These are phyloP conservation scores for Monodelphis domestica DNA, from an alignment of 2,797 vertebrate genomes.

Conservation along the genomic window DNA sequence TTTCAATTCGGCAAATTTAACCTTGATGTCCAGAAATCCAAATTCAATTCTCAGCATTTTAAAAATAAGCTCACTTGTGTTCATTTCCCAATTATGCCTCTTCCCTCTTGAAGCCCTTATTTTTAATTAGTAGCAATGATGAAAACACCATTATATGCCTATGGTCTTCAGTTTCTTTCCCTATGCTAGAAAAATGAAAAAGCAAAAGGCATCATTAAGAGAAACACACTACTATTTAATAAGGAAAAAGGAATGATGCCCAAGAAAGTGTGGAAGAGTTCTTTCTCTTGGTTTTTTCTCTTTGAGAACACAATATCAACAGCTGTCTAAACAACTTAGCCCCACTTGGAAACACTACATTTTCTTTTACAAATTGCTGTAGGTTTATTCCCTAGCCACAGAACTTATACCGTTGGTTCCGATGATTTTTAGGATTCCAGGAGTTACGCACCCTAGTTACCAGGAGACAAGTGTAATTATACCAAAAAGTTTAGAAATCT, in stretches of 20 bases:
- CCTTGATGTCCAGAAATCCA: neutral
- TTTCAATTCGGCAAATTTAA: neutral
- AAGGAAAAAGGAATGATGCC: neutral
- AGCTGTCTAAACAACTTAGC: neutral
- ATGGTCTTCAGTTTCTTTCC: too few relatives aligned
- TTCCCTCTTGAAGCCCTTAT: neutral
- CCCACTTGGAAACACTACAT: neutral
- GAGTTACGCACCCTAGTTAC: too few relatives aligned
- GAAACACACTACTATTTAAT: too few relatives aligned
- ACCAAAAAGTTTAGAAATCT: neutral
- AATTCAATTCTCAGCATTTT: neutral
- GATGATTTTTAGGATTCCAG: constrained; percentile 30
- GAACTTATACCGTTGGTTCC: neutral
- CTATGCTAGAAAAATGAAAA: too few relatives aligned
- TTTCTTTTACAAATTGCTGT: constrained; percentile 11
- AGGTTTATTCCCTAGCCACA: constrained; percentile 36
- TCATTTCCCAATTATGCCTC: neutral
- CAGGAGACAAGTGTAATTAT: constrained; percentile 13
- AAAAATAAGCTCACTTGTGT: neutral
- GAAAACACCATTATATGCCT: neutral
- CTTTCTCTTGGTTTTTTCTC: neutral
- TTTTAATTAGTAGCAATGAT: neutral
- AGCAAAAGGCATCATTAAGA: too few relatives aligned
- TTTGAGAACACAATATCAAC: constrained; percentile 11
- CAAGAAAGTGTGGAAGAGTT: constrained; percentile 17